phyloP scores from a whole-genome alignment of 2,888 invertebrate species.

The Drosophila multiciliata region DNA sequence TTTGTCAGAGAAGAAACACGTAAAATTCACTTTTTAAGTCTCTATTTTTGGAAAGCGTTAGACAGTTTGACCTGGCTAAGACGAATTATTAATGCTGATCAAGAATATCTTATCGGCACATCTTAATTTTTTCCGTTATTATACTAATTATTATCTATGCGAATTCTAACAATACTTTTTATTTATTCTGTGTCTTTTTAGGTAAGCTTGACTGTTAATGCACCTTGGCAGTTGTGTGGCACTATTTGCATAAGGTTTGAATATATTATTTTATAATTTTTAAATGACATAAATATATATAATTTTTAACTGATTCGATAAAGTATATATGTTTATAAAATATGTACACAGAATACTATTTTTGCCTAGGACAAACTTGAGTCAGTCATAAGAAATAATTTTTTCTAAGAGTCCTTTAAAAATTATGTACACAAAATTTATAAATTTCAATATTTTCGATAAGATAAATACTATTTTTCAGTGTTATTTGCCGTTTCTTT shows the following conservation, averaged over 20 bases:
- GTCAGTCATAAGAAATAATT: neutral
- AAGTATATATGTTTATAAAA: neutral
- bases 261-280: neutral
- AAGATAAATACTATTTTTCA: neutral
- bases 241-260: constrained; percentile 5
- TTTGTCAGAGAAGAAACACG: neutral
- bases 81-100: neutral
- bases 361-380: neutral
- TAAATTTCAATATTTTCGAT: neutral
- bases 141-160: neutral
- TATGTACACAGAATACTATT: neutral
- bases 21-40: neutral
- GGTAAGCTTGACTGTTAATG: constrained; percentile 30
- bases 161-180: neutral
- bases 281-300: neutral
- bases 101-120: no score
- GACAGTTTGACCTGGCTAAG: no score
- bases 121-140: no score
- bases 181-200: constrained; percentile 18
- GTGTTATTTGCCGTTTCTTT: neutral
- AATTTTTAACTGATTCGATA: neutral
- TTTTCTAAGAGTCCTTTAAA: neutral
- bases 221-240: neutral
- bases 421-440: no score
- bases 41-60: neutral